Percentiles rank a stretch among this genome's conserved stretches.
These are phyloP conservation scores for Nesidiocoris tenuis DNA, from an alignment of 2,888 invertebrate species.

Conservation along the genomic window DNA sequence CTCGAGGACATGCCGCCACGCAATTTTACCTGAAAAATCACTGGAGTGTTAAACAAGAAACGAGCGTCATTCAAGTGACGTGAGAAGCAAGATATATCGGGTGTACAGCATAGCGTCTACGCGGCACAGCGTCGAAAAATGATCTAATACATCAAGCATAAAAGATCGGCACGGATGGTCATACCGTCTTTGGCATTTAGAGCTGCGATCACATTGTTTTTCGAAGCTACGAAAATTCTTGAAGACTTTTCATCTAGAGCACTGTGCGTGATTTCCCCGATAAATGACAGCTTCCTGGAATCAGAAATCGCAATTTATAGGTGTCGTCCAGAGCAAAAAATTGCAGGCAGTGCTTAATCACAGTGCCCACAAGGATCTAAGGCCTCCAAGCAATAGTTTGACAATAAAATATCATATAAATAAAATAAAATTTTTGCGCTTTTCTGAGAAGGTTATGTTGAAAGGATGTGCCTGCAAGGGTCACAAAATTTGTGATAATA, in stretches of 20 bases:
- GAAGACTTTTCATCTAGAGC: slow-evolving; percentile 58
- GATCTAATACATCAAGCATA: too few relatives aligned
- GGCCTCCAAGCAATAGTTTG: slow-evolving; percentile 1
- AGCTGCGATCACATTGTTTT: slow-evolving; percentile 84
- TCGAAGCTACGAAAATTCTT: slow-evolving; percentile 76
- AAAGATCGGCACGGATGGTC: too few relatives aligned
- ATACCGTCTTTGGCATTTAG: slow-evolving; percentile 74
- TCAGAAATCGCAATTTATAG: slow-evolving; percentile 32
- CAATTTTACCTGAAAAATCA: slow-evolving; percentile 63
- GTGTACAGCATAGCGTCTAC: too few relatives aligned
- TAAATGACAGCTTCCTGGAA: slow-evolving; percentile 75
- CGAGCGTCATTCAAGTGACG: too few relatives aligned
- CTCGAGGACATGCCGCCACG: slow-evolving; percentile 84
- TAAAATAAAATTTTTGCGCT: not conserved
- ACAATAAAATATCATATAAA: not conserved
- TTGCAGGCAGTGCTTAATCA: too few relatives aligned
- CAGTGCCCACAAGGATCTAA: too few relatives aligned
- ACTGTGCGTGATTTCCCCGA: slow-evolving; percentile 77
- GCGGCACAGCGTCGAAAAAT: too few relatives aligned
- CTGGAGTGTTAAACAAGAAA: not conserved
- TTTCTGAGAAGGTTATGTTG: too few relatives aligned
- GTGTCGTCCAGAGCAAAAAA: not conserved
- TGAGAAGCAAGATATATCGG: too few relatives aligned
- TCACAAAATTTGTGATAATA: too few relatives aligned
- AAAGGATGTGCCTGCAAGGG: too few relatives aligned